phyloP scores from a whole-genome alignment of 2,888 invertebrate species.

The Torymus auratus region DNA sequence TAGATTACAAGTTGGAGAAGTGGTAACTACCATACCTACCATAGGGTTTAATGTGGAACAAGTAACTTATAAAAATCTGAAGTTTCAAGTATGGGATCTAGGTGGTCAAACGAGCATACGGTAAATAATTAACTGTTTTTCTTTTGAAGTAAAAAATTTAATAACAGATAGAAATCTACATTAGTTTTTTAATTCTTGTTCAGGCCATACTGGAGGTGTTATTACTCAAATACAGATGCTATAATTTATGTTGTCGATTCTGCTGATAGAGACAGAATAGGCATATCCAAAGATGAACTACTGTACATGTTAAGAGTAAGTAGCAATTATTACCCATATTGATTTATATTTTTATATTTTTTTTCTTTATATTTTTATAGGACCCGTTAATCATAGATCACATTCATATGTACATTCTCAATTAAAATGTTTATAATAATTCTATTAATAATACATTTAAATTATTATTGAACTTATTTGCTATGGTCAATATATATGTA shows the following conservation, averaged over 20 bases:
- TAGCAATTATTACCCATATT: slow-evolving; percentile 55
- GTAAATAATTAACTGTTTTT: slow-evolving; percentile 77
- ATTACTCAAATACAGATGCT: slow-evolving; percentile 99
- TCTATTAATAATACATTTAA: too few species aligned
- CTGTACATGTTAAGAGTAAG: slow-evolving; percentile 96
- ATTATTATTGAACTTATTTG: too few species aligned
- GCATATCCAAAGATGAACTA: slow-evolving; percentile 98
- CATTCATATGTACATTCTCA: too few species aligned
- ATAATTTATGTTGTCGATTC: slow-evolving; percentile 99
- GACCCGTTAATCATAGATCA: too few species aligned
- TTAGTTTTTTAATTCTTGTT: slow-evolving; percentile 68
- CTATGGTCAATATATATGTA: too few species aligned
- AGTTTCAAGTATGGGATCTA: slow-evolving; percentile 99
- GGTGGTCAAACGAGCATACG: slow-evolving; percentile 99
- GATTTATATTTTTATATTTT: not conserved
- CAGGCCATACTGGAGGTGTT: slow-evolving; percentile 99
- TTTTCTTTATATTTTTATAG: too few species aligned
- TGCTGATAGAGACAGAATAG: slow-evolving; percentile 98
- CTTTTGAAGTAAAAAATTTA: not conserved
- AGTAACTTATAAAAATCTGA: slow-evolving; percentile 98
- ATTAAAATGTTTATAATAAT: too few species aligned
- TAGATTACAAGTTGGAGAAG: slow-evolving; percentile 97
- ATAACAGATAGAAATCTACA: slow-evolving; percentile 6
- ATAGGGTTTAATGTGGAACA: slow-evolving; percentile 99
- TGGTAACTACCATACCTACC: slow-evolving; percentile 98